These are phyloP conservation scores for Heliopora coerulea DNA, from an alignment of 92 coral and sea anemone species.

Conservation along the genomic window DNA sequence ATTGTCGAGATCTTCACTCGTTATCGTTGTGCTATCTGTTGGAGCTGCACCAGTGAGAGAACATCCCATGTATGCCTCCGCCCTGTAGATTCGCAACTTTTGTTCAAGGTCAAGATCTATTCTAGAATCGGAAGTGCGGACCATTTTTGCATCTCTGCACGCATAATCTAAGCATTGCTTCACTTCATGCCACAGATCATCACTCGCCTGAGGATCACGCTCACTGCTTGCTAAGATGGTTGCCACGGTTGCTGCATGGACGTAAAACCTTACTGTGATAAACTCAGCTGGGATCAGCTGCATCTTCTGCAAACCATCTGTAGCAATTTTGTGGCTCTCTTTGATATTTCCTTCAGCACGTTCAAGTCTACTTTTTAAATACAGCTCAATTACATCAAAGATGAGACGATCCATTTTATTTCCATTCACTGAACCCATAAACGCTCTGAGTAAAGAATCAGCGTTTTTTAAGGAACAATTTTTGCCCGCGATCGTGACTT, in stretches of 20 bases:
- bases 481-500: background rate
- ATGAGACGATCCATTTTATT: background rate
- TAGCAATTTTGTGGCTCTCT: background rate
- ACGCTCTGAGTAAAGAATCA: background rate
- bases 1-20: slow-evolving; percentile 3
- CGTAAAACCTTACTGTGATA: background rate
- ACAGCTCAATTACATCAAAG: slow-evolving; percentile 1
- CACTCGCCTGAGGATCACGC: no score
- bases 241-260: no score
- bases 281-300: slow-evolving; percentile 7
- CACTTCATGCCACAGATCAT: no score
- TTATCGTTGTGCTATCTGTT: background rate
- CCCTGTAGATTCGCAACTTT: no score
- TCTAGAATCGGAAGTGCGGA: no score
- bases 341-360: background rate
- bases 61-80: no score
- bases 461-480: background rate
- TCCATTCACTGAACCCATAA: background rate
- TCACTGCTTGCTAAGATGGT: no score
- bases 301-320: background rate
- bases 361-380: background rate
- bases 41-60: no score
- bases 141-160: no score
- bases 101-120: no score
- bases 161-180: no score